Evolutionary conservation across 2,113 vertebrate species (phyloP).

Genomic region (Hypomesus transpacificus): DNA sequence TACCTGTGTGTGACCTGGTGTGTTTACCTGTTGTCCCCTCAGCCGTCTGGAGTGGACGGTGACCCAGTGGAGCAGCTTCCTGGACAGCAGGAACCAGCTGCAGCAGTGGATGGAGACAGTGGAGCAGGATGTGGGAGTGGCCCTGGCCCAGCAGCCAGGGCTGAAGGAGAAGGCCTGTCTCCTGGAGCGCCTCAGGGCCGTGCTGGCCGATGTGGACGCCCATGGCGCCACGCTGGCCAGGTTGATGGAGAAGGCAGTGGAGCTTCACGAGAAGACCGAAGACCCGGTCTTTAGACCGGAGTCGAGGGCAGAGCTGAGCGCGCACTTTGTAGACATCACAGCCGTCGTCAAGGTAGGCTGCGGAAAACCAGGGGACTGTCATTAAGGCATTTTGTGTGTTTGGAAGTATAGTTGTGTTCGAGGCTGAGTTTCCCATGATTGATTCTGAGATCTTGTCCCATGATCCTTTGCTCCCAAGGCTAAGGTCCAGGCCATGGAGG

Average conservation of each 20-base stretch:
- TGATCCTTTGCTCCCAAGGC: conserved; percentile 66
- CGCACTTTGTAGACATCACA: conserved; percentile 84
- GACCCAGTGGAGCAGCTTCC: conserved; percentile 84
- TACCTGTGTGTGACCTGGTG: background rate
- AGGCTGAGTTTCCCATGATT: background rate
- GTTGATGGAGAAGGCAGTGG: conserved; percentile 75
- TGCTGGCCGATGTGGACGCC: conserved; percentile 84
- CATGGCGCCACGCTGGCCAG: conserved; percentile 70
- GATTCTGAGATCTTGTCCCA: conserved; percentile 5
- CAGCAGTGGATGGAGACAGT: conserved; percentile 91
- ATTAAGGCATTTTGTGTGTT: background rate
- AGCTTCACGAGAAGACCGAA: conserved; percentile 83
- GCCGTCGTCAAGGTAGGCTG: conserved; percentile 83
- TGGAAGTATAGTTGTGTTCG: background rate
- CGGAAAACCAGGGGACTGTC: conserved; percentile 20
- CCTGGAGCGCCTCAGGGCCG: conserved; percentile 82
- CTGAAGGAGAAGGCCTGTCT: conserved; percentile 88
- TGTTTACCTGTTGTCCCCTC: background rate
- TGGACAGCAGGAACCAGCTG: conserved; percentile 82
- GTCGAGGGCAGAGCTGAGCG: conserved; percentile 79
- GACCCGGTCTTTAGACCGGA: conserved; percentile 80
- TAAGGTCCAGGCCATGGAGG: conserved; percentile 88
- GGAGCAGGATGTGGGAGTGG: conserved; percentile 80
- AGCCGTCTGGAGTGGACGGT: conserved; percentile 88
- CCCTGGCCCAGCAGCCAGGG: conserved; percentile 80